Percentiles rank a stretch among this genome's conserved stretches.
These are phyloP conservation scores for Acanthopleura granulata DNA, from an alignment of 2,888 invertebrate species.

Conservation along the genomic window DNA sequence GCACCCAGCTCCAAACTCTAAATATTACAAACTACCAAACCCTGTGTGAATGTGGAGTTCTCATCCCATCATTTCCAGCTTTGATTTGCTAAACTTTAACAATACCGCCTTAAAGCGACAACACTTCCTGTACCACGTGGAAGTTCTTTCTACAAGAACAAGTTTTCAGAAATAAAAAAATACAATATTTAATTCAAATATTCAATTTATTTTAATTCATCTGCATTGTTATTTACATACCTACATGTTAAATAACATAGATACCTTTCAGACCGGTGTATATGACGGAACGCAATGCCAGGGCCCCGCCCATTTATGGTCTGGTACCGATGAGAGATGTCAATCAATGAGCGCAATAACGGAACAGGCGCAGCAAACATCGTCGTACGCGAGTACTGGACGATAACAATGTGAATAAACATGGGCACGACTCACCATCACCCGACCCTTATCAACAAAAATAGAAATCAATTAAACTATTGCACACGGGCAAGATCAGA, in stretches of 20 bases:
- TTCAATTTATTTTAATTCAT: slow-evolving; percentile 1
- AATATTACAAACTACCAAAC: too few species aligned
- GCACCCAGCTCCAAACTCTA: too few species aligned
- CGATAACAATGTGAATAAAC: not conserved
- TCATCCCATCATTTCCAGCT: not conserved
- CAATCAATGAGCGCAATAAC: not conserved
- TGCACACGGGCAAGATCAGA: too few species aligned
- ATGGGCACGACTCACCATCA: too few species aligned
- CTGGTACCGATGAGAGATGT: not conserved
- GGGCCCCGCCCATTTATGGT: not conserved
- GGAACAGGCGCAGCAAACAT: not conserved
- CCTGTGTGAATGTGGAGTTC: too few species aligned
- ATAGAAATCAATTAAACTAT: too few species aligned
- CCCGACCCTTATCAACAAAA: too few species aligned
- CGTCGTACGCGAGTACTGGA: too few species aligned
- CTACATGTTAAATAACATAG: slow-evolving; percentile 2
- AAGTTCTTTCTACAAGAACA: not conserved
- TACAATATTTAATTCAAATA: not conserved
- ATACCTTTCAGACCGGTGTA: not conserved
- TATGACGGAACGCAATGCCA: not conserved
- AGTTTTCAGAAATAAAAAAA: not conserved
- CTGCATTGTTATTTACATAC: slow-evolving; percentile 10
- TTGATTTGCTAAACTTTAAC: not conserved
- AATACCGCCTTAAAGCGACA: not conserved
- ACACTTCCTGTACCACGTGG: not conserved